Evolutionary conservation across 2,113 vertebrate genomes (phyloP), one percentile per base, ranked within the genome.

Genomic region (Planiliza haematocheilus): DNA sequence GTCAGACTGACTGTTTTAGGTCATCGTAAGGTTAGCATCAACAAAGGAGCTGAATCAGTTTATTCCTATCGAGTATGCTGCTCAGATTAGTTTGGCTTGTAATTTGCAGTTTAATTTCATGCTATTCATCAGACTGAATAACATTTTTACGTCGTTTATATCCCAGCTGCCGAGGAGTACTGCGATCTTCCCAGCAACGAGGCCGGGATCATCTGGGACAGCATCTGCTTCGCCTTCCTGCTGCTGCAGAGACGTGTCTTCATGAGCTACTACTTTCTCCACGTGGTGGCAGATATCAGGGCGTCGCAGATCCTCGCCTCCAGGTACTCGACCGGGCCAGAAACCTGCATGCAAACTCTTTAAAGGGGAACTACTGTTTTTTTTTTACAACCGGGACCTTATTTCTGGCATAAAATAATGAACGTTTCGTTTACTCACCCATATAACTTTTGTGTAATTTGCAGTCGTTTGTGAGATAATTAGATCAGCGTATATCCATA

Each of bases 151-250:
- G 24, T 43, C 11, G 10, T 88, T 92, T 94, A 65, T 85, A 0
- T 73, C 87, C 55, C 81, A 93, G 68, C 0, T 0, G 0, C 10
- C 4, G 82, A 70, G 4, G 4, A 89, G 4, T 59, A 75, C 1
- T 99, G 98, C 75, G 96, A 95, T 21, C 89, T 98, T 45, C 97
- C 97, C 41, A 96, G 92, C 5, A 93, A 96, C 53, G 97, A 99
- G 86, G 98, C 97, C 1, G 97, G 98, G 8, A 98, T 99, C 82
- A 99, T 99, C 86, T 99, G 98, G 98, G 97, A 99, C 93, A 99
- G 97, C 72, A 98, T 99, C 91, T 99, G 98, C 86, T 99, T 99
- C 59, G 97, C 95, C 55, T 99, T 98, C 89, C 93, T 99, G 18
- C 91, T 99, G 82, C 94, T 99, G 55, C 98, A 99, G 94, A 95